These are phyloP conservation scores for Hetaerina titia DNA, from an alignment of 2,888 invertebrate species.

Conservation along the genomic window DNA sequence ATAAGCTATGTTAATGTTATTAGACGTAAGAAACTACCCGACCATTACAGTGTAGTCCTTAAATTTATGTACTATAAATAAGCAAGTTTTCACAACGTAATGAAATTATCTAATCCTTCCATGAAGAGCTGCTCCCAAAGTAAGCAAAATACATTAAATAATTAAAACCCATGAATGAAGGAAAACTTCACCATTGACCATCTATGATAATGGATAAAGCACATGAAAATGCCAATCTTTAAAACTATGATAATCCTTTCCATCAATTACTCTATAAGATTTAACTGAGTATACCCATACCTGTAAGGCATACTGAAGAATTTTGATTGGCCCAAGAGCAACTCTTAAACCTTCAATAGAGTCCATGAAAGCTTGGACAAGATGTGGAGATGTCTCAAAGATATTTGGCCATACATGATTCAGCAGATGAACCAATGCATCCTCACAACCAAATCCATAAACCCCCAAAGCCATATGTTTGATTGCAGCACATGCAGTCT, in stretches of 20 bases:
- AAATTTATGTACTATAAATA: too few relatives aligned
- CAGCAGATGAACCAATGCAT: conserved; percentile 96
- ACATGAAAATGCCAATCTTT: neutral
- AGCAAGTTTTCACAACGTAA: too few relatives aligned
- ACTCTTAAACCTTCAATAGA: conserved; percentile 98
- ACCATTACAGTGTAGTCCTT: too few relatives aligned
- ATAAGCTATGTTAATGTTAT: too few relatives aligned
- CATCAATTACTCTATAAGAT: too few relatives aligned
- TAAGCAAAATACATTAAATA: too few relatives aligned
- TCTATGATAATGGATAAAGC: neutral
- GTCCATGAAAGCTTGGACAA: conserved; percentile 99
- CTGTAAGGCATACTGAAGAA: conserved; percentile 97
- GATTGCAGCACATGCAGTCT: conserved; percentile 99
- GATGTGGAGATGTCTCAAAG: conserved; percentile 99
- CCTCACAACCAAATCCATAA: conserved; percentile 99
- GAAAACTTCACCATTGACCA: neutral
- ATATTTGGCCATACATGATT: conserved; percentile 99
- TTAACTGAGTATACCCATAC: conserved; percentile 77
- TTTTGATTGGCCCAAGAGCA: conserved; percentile 96
- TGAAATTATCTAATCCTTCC: too few relatives aligned
- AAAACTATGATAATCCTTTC: too few relatives aligned
- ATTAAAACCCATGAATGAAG: too few relatives aligned
- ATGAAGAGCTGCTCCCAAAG: too few relatives aligned
- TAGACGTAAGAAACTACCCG: too few relatives aligned
- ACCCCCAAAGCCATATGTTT: conserved; percentile 99